These are phyloP conservation scores for Delichon dasypus DNA, from an alignment of 2,797 vertebrate species.

Conservation along the genomic window DNA sequence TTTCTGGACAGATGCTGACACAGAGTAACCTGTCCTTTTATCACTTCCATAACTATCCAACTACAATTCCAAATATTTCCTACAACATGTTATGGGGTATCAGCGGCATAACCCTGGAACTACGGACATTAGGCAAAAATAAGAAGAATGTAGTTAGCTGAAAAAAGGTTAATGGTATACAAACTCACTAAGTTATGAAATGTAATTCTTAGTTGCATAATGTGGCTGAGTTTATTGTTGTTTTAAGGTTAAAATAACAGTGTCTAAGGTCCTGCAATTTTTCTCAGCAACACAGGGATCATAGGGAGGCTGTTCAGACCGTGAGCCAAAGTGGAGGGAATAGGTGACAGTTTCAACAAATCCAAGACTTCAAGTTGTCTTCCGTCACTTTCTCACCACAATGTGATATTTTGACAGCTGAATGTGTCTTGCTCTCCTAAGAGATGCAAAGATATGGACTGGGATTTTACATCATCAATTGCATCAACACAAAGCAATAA, in stretches of 20 bases:
- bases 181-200: neutral
- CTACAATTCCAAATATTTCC: neutral
- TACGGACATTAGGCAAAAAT: neutral
- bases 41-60: neutral
- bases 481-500: slow-evolving; percentile 1
- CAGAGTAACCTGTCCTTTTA: neutral
- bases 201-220: neutral
- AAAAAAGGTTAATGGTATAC: neutral
- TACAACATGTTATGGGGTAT: fast-evolving
- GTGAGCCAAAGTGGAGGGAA: neutral
- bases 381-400: neutral
- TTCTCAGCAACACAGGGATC: neutral
- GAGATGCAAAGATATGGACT: neutral
- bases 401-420: slow-evolving; percentile 21
- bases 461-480: slow-evolving; percentile 6
- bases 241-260: slow-evolving; percentile 34
- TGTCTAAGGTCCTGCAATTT: neutral
- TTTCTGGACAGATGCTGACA: neutral
- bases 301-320: neutral
- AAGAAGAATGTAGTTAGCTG: neutral
- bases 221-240: neutral
- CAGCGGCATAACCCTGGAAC: neutral
- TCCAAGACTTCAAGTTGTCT: neutral
- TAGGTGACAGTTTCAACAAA: neutral
- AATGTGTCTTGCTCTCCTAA: neutral